Evolutionary conservation across 2,888 invertebrate genomes (phyloP).

Genomic region (Hypomecis punctinalis): DNA sequence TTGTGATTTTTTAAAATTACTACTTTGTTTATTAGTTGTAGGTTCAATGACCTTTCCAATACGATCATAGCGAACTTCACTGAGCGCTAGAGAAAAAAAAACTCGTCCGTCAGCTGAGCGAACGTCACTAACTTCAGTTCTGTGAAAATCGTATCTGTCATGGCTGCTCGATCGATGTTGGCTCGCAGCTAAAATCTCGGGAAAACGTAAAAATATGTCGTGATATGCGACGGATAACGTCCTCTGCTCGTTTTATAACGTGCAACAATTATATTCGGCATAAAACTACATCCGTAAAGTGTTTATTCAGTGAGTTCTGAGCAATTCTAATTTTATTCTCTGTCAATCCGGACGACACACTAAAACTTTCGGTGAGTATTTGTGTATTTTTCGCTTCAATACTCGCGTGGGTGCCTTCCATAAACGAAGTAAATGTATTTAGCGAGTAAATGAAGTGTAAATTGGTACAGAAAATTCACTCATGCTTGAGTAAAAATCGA

Average conservation of each 20-base stretch:
- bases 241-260: constrained; percentile 53
- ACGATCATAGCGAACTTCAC: constrained; percentile 63
- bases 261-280: constrained; percentile 64
- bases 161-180: constrained; percentile 81
- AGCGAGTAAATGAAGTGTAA: constrained; percentile 46
- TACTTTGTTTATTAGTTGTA: no score
- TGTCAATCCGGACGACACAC: constrained; percentile 68
- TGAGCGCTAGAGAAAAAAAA: constrained; percentile 65
- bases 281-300: constrained; percentile 64
- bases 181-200: constrained; percentile 71
- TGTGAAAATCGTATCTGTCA: constrained; percentile 79
- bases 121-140: constrained; percentile 69
- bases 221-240: constrained; percentile 61
- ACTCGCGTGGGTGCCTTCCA: constrained; percentile 46
- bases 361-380: constrained; percentile 77
- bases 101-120: constrained; percentile 80
- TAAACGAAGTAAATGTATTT: constrained; percentile 44
- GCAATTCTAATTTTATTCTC: constrained; percentile 80
- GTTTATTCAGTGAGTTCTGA: constrained; percentile 77
- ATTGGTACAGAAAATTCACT: constrained; percentile 45
- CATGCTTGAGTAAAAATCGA: constrained; percentile 79
- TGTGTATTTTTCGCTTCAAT: constrained; percentile 53
- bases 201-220: constrained; percentile 79
- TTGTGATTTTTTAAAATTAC: no score
- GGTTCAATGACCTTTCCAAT: constrained; percentile 66